Evolutionary conservation across 2,797 vertebrate genomes (phyloP).

Genomic region (Craterocephalus amniculus): DNA sequence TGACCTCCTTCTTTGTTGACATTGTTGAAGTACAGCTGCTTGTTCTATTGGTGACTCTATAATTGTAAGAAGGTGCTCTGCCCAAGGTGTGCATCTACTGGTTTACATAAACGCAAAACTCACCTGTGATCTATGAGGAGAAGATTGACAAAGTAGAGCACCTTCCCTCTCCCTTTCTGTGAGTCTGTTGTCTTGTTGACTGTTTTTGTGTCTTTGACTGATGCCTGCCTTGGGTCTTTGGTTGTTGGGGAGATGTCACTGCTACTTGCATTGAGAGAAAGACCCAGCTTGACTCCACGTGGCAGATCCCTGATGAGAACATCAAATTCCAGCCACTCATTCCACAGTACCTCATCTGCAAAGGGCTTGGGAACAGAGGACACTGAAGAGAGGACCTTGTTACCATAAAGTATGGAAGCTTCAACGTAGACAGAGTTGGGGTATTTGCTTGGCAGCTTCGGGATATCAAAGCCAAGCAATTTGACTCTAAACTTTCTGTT

Average conservation of each 20-base stretch:
- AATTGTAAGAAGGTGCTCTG: too few species aligned
- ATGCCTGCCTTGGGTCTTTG: conserved; percentile 57
- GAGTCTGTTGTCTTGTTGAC: conserved; percentile 52
- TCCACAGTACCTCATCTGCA: conserved; percentile 85
- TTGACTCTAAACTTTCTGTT: conserved; percentile 83
- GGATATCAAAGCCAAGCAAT: conserved; percentile 83
- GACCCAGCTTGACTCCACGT: conserved; percentile 80
- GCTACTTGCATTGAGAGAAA: conserved; percentile 72
- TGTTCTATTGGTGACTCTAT: too few species aligned
- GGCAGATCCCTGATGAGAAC: conserved; percentile 80
- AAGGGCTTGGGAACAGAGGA: conserved; percentile 73
- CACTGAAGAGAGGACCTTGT: conserved; percentile 76
- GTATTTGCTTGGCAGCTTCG: conserved; percentile 73
- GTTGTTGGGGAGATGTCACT: conserved; percentile 44
- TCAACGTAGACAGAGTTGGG: conserved; percentile 77
- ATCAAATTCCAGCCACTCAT: conserved; percentile 84
- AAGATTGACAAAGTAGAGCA: conserved; percentile 84
- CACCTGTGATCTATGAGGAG: conserved; percentile 86
- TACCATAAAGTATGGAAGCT: conserved; percentile 80
- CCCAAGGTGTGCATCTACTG: too few species aligned
- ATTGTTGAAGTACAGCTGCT: too few species aligned
- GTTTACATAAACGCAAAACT: not conserved
- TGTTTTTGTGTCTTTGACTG: conserved; percentile 17
- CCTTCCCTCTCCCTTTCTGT: conserved; percentile 72
- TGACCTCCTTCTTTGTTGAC: too few species aligned